These are phyloP conservation scores for Phylloscopus trochilus DNA, from an alignment of 2,113 vertebrate genomes.

Conservation along the genomic window DNA sequence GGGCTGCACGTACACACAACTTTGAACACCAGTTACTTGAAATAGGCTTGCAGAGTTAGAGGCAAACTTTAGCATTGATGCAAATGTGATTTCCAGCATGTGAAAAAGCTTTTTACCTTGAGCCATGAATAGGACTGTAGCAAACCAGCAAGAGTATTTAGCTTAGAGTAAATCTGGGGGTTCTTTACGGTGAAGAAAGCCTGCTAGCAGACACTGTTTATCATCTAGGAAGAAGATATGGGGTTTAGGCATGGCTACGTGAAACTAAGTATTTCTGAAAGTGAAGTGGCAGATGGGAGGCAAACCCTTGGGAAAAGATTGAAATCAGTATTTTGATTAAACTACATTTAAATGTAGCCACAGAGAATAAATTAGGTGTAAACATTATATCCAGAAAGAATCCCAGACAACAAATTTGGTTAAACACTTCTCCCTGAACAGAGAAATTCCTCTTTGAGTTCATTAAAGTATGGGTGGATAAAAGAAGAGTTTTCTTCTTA, in stretches of 20 bases:
- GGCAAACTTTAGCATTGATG: background rate
- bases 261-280: background rate
- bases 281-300: background rate
- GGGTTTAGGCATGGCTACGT: accelerated
- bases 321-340: slow-evolving; percentile 41
- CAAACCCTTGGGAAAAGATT: slow-evolving; percentile 32
- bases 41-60: background rate
- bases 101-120: background rate
- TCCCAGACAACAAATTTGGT: slow-evolving; percentile 16
- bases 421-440: background rate
- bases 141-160: background rate
- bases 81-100: background rate
- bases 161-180: background rate
- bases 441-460: background rate
- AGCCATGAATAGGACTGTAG: background rate
- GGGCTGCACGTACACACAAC: background rate
- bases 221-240: background rate
- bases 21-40: background rate
- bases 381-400: background rate
- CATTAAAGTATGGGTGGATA: slow-evolving; percentile 27
- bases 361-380: slow-evolving; percentile 18
- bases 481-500: slow-evolving; percentile 33
- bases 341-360: background rate
- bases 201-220: background rate
- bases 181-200: background rate